Evolutionary conservation across 64 coral and sea anemone species (phyloP).

Genomic region (Trachythela sp.): DNA sequence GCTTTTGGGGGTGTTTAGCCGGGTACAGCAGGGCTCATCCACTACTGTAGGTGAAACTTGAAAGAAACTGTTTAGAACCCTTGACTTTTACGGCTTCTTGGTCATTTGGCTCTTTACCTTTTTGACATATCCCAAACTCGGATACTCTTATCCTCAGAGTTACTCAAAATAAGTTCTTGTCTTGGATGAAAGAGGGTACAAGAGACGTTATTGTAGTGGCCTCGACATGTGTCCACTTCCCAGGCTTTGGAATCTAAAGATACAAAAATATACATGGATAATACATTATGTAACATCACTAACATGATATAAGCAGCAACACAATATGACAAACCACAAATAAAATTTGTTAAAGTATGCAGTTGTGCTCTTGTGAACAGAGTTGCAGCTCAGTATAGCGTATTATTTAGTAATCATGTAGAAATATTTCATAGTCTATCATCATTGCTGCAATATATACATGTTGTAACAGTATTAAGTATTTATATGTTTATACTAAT

Average conservation of each 20-base stretch:
- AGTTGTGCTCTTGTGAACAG: neutral
- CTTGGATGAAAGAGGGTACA: slow-evolving; percentile 93
- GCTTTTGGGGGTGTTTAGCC: no score
- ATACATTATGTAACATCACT: neutral
- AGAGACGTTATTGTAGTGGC: slow-evolving; percentile 95
- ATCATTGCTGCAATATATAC: no score
- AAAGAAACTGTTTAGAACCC: neutral
- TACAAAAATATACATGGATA: neutral
- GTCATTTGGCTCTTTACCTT: slow-evolving; percentile 47
- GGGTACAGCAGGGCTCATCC: no score
- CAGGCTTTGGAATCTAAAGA: slow-evolving; percentile 84
- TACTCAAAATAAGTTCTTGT: slow-evolving; percentile 95
- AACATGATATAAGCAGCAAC: no score
- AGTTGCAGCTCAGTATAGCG: no score
- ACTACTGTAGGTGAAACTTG: no score
- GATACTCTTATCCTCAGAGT: slow-evolving; percentile 98
- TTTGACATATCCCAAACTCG: slow-evolving; percentile 99
- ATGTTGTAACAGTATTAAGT: neutral
- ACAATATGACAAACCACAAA: no score
- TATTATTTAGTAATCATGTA: no score
- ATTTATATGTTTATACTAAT: no score
- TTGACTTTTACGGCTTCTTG: no score
- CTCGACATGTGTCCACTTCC: slow-evolving; percentile 98
- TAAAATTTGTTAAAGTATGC: no score
- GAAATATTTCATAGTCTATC: no score